Evolutionary conservation across 2,888 invertebrate species (phyloP), one percentile per base, ranked within the genome.

Genomic region (Dolichomitus sp.): DNA sequence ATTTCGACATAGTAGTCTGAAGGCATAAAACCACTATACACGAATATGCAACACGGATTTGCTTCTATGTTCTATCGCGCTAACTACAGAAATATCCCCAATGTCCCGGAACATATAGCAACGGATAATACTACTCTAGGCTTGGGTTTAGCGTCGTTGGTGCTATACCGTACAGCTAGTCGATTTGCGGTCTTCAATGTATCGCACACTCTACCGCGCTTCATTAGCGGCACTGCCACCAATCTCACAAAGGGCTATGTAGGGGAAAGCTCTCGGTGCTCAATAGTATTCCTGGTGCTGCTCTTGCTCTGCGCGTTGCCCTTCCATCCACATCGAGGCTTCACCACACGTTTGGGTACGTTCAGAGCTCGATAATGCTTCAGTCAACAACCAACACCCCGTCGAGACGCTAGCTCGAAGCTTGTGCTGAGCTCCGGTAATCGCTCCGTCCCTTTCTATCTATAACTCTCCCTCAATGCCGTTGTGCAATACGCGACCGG

Each of bases 161-260:
- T 70, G 30, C 54, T 69, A 65, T 69, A 76, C 50, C 68, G 74
- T 57, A 52, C 74, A 72, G 68, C 77, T 27, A 81, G 84, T 84
- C 84, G 81, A 84, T 84, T 81, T 84, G 82, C 82, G 77, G 82
- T 77, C 82, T 85, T 84, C 52, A 69, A 79, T 78, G 80, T 85
- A 86, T 85, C 84, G 86, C 85, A 86, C 85, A 77, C 83, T 77
- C 76, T 83, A 63, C 77, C 84, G 85, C 85, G 87, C 86, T 89
- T 92, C 91, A 91, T 91, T 92, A 92, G 88, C 87, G 87, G 87
- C 87, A 86, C 87, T 65, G 73, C 83, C 87, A 84, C 83, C 88
- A 90, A 89, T 89, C 89, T 88, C 87, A 89, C 89, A 91, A 90
- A 91, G 90, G 88, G 83, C 69, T 57, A 75, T 40, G 37, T 66